A percentile compares a stretch with the other conserved stretches of the same genome.
These are phyloP conservation scores for Orycteropus afer DNA, from an alignment of 2,113 vertebrate species.

Conservation along the genomic window DNA sequence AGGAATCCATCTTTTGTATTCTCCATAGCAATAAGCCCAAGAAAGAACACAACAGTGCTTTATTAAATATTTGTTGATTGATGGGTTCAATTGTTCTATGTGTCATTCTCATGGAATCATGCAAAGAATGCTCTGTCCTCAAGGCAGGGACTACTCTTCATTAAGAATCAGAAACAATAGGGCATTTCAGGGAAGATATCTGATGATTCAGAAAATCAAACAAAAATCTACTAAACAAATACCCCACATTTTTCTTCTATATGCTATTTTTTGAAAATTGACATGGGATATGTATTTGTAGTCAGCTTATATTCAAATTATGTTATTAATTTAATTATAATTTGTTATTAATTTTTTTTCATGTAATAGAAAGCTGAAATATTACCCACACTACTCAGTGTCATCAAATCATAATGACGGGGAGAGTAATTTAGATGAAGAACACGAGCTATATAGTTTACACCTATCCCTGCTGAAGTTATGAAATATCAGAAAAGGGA, in stretches of 20 bases:
- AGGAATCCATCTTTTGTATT: background rate
- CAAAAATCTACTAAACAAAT: background rate
- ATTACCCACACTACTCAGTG: accelerated
- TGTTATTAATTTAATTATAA: background rate
- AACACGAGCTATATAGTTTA: background rate
- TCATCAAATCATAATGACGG: background rate
- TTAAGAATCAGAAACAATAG: background rate
- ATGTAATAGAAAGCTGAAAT: background rate
- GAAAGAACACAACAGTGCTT: background rate
- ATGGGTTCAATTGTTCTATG: background rate
- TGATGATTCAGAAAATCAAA: background rate
- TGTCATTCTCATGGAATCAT: background rate
- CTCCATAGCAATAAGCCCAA: background rate
- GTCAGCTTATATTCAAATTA: background rate
- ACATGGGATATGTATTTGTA: background rate
- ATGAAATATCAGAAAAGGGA: background rate
- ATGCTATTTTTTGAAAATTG: background rate
- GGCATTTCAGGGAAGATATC: background rate
- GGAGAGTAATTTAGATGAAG: background rate
- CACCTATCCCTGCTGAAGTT: background rate
- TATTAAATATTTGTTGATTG: background rate
- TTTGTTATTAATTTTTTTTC: background rate
- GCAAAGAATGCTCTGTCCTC: background rate
- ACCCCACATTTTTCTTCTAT: background rate
- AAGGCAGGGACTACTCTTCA: background rate